These are phyloP conservation scores for Turritopsis dohrnii DNA, from an alignment of 30 jellyfish, hydroid and myxozoan genomes.

Conservation along the genomic window DNA sequence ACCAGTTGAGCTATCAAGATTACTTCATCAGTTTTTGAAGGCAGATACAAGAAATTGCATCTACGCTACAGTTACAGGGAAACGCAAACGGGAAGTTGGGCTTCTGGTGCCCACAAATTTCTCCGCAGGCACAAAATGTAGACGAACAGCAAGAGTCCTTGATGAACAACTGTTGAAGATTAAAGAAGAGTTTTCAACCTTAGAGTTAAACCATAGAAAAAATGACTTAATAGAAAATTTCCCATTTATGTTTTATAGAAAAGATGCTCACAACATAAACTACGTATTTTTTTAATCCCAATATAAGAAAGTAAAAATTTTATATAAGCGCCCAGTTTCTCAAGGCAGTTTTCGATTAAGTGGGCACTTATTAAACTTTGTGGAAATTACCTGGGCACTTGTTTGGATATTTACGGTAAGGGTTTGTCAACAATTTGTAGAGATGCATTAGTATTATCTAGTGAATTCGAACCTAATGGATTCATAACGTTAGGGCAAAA, in stretches of 20 bases:
- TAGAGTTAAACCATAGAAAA: slow-evolving; percentile 7
- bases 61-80: slow-evolving; percentile 4
- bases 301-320: slow-evolving; percentile 6
- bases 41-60: slow-evolving; percentile 17
- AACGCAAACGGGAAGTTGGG: slow-evolving; percentile 17
- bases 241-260: slow-evolving; percentile 10
- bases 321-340: slow-evolving; percentile 7
- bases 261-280: slow-evolving; percentile 3
- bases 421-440: no score
- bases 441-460: no score
- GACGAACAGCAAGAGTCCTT: slow-evolving; percentile 16
- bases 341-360: slow-evolving; percentile 20
- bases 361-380: not conserved
- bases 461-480: no score
- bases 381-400: slow-evolving; percentile 5
- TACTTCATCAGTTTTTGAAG: slow-evolving; percentile 14
- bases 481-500: no score
- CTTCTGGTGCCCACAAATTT: slow-evolving; percentile 2
- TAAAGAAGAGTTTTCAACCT: slow-evolving; percentile 5
- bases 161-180: slow-evolving; percentile 14
- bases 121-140: slow-evolving; percentile 11
- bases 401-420: no score
- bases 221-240: not conserved
- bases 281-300: slow-evolving; percentile 6
- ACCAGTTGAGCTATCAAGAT: slow-evolving; percentile 17